phyloP scores from a whole-genome alignment of 2,797 vertebrate genomes.

The Scolopax bukidnonensis region DNA sequence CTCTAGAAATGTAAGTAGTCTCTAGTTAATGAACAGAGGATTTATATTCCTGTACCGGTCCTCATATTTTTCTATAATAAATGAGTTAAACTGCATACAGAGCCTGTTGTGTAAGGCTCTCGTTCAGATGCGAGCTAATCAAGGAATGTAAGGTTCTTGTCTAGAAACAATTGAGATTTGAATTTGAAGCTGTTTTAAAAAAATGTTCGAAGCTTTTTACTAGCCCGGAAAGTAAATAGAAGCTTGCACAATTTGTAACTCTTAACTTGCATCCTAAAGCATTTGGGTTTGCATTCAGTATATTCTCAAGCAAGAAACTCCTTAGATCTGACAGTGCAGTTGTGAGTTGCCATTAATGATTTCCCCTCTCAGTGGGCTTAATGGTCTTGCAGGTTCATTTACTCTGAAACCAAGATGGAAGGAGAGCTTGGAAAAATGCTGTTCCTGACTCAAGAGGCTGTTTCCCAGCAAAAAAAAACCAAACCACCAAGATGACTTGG shows the following conservation, averaged over 20 bases:
- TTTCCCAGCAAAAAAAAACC: neutral
- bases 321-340: neutral
- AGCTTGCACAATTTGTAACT: neutral
- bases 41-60: neutral
- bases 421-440: neutral
- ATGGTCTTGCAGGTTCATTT: neutral
- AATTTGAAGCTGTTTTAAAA: neutral
- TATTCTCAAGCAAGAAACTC: neutral
- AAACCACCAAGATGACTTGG: neutral
- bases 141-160: neutral
- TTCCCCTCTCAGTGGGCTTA: neutral
- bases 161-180: neutral
- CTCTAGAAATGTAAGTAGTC: neutral
- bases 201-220: neutral
- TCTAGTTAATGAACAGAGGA: neutral
- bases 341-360: neutral
- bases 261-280: neutral
- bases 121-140: neutral
- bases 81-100: neutral
- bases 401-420: neutral
- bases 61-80: neutral
- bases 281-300: neutral
- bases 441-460: neutral
- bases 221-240: neutral
- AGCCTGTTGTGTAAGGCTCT: neutral